phyloP scores from a whole-genome alignment of 2,888 invertebrate genomes.

The Peribatodes rhomboidaria region DNA sequence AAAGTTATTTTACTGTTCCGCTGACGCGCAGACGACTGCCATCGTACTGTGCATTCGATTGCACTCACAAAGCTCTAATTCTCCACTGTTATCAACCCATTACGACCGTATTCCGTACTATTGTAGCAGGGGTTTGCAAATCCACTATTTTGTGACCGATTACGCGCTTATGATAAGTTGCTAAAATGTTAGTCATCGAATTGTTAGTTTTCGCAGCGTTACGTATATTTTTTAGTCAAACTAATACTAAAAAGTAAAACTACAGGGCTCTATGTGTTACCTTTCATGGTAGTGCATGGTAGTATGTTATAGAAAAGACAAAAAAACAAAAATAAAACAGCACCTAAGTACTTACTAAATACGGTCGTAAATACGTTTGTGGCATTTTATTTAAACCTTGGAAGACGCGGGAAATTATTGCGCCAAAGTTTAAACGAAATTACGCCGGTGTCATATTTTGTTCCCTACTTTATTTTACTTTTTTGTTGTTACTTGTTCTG shows the following conservation, averaged over 20 bases:
- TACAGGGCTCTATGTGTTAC: too few species aligned
- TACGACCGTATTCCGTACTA: neutral
- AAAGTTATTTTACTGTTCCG: slow-evolving; percentile 71
- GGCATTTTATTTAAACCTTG: slow-evolving; percentile 32
- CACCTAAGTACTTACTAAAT: slow-evolving; percentile 1
- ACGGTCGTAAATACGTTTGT: slow-evolving; percentile 23
- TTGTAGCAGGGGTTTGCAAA: neutral
- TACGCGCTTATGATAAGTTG: too few species aligned
- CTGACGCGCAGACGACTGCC: slow-evolving; percentile 59
- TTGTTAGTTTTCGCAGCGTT: too few species aligned
- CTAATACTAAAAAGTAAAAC: too few species aligned
- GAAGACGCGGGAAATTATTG: slow-evolving; percentile 51
- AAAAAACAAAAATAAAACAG: neutral
- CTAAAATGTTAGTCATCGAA: too few species aligned
- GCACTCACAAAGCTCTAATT: slow-evolving; percentile 68
- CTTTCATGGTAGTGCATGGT: too few species aligned
- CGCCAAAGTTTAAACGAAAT: slow-evolving; percentile 65
- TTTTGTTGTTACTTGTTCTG: slow-evolving; percentile 58
- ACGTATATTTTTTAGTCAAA: too few species aligned
- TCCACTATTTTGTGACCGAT: too few species aligned
- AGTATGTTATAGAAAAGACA: neutral
- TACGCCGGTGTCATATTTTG: slow-evolving; percentile 60
- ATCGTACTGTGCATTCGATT: slow-evolving; percentile 57
- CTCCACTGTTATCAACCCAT: neutral
- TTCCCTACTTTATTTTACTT: slow-evolving; percentile 55